These are phyloP conservation scores for Addax nasomaculatus DNA, from an alignment of 2,113 vertebrate species.

Conservation along the genomic window DNA sequence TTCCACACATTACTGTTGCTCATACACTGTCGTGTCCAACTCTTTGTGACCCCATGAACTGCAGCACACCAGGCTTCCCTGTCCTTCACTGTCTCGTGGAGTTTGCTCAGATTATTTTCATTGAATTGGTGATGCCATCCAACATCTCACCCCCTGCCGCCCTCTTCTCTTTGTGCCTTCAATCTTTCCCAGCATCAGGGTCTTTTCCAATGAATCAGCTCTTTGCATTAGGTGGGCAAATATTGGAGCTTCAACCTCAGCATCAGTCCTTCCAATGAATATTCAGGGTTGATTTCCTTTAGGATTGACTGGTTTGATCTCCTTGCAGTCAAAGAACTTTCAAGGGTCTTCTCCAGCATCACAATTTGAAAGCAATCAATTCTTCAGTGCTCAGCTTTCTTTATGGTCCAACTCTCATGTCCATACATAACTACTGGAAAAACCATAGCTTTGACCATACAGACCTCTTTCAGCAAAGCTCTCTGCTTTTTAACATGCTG, in stretches of 20 bases:
- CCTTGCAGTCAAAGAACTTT: not conserved
- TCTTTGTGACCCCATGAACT: not conserved
- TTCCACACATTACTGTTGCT: not conserved
- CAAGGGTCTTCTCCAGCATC: not conserved
- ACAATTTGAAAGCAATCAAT: not conserved
- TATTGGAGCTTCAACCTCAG: not conserved
- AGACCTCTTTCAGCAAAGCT: not conserved
- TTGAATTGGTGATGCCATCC: not conserved
- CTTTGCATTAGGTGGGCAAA: not conserved
- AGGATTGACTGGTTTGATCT: not conserved
- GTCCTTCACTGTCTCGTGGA: not conserved
- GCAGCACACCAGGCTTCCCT: not conserved
- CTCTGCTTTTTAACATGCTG: not conserved
- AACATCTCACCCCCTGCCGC: not conserved
- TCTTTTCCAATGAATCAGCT: not conserved
- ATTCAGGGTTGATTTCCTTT: not conserved
- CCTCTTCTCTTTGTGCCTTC: not conserved
- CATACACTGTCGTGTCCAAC: not conserved
- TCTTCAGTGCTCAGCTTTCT: not conserved
- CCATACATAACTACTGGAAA: not conserved
- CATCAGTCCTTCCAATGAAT: not conserved
- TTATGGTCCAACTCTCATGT: not conserved
- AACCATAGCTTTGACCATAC: not conserved
- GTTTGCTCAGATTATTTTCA: not conserved
- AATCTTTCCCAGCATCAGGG: not conserved